Evolutionary conservation across 2,113 vertebrate species (phyloP).

Genomic region (Carollia perspicillata): DNA sequence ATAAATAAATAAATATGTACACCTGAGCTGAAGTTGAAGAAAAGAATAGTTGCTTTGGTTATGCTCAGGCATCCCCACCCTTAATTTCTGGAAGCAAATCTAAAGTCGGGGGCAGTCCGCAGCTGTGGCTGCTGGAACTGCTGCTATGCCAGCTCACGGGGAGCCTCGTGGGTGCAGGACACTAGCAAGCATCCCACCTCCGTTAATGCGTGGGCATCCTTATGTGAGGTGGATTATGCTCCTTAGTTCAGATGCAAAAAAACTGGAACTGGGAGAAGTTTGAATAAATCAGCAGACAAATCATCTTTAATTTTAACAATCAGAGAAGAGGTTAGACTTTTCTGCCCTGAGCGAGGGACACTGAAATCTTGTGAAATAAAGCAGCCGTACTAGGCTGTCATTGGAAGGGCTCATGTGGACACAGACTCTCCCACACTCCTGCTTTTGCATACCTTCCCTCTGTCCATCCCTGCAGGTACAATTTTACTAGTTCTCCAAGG

Average conservation of each 20-base stretch:
- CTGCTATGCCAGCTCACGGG: neutral
- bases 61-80: neutral
- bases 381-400: neutral
- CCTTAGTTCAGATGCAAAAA: neutral
- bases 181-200: neutral
- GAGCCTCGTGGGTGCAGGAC: neutral
- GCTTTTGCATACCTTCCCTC: neutral
- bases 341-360: neutral
- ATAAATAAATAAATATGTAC: neutral
- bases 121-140: neutral
- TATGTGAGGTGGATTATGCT: neutral
- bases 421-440: neutral
- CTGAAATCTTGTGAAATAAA: neutral
- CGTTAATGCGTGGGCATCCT: neutral
- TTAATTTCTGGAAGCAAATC: neutral
- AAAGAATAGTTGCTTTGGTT: constrained; percentile 15
- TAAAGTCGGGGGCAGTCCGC: neutral
- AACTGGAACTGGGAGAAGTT: neutral
- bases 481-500: neutral
- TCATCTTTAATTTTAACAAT: neutral
- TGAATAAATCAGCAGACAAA: neutral
- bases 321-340: neutral
- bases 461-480: neutral
- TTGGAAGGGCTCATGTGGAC: neutral
- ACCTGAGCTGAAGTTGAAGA: neutral